phyloP scores from a whole-genome alignment of 1,140 invertebrate species.

The Plutomurus gul region DNA sequence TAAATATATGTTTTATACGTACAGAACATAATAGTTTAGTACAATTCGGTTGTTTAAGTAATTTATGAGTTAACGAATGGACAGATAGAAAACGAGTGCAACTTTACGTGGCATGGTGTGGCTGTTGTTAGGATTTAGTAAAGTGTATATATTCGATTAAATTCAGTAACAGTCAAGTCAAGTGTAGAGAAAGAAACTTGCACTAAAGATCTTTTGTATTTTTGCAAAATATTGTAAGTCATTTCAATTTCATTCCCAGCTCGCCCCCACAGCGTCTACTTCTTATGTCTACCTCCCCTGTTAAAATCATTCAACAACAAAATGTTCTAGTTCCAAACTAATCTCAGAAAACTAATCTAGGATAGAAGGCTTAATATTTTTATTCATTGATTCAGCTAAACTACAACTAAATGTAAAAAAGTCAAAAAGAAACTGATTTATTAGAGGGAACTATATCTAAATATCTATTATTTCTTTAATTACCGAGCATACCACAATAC shows the following conservation, averaged over 20 bases:
- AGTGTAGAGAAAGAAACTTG: conserved; percentile 4
- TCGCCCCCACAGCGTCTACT: conserved; percentile 12
- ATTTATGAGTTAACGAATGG: not conserved
- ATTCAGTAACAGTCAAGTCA: conserved; percentile 9
- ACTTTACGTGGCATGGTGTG: conserved; percentile 2
- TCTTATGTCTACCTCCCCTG: conserved; percentile 28
- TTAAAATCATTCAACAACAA: conserved; percentile 28
- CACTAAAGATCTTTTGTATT: not conserved
- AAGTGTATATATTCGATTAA: too few species aligned
- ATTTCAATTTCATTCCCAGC: conserved; percentile 26
- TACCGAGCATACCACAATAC: too few species aligned
- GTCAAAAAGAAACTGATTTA: too few species aligned
- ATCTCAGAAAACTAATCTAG: not conserved
- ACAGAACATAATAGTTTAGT: too few species aligned
- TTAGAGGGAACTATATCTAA: too few species aligned
- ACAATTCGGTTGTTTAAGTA: too few species aligned
- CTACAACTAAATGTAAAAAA: too few species aligned
- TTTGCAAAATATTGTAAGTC: conserved; percentile 23
- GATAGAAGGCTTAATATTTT: too few species aligned
- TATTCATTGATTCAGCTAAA: not conserved
- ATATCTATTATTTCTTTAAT: too few species aligned
- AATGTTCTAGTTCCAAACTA: conserved; percentile 27
- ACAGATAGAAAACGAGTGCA: conserved; percentile 19
- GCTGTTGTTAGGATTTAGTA: not conserved
- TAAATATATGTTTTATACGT: too few species aligned